Conservation (phyloP, 1,140 invertebrate genomes). For the Atta colombica region DNA sequence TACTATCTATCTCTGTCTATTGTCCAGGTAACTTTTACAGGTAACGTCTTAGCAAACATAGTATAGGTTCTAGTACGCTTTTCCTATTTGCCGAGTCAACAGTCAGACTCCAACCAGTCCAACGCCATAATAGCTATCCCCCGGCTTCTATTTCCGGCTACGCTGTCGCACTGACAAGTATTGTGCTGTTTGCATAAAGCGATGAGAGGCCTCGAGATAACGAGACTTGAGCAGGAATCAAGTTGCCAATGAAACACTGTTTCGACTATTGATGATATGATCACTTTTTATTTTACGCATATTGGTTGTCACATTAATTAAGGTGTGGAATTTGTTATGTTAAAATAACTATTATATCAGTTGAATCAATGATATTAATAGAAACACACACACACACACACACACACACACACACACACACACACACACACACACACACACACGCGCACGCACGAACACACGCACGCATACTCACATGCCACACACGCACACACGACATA, state of each 20-base stretch:
- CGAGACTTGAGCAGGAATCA: slow-evolving; percentile 69
- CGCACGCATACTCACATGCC: no score
- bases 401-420: background rate
- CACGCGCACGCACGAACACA: background rate
- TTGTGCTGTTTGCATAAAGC: slow-evolving; percentile 77
- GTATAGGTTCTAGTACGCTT: slow-evolving; percentile 53
- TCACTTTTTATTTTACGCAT: slow-evolving; percentile 35
- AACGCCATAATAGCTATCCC: slow-evolving; percentile 74
- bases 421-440: background rate
- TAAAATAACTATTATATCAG: background rate
- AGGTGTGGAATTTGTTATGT: background rate
- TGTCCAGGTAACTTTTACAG: slow-evolving; percentile 65
- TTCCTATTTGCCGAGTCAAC: slow-evolving; percentile 77
- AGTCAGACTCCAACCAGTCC: slow-evolving; percentile 58
- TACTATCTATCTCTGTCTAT: slow-evolving; percentile 46
- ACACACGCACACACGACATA: background rate
- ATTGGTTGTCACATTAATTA: background rate
- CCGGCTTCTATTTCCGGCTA: slow-evolving; percentile 73
- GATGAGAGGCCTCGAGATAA: slow-evolving; percentile 74
- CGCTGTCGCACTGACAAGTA: slow-evolving; percentile 75
- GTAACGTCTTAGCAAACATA: slow-evolving; percentile 31
- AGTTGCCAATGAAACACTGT: slow-evolving; percentile 74
- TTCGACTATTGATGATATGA: slow-evolving; percentile 34
- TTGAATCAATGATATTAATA: background rate
- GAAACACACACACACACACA: background rate